Base-by-base conservation (phyloP, 2,113 vertebrate genomes). In the Phasianus colchicus region DNA sequence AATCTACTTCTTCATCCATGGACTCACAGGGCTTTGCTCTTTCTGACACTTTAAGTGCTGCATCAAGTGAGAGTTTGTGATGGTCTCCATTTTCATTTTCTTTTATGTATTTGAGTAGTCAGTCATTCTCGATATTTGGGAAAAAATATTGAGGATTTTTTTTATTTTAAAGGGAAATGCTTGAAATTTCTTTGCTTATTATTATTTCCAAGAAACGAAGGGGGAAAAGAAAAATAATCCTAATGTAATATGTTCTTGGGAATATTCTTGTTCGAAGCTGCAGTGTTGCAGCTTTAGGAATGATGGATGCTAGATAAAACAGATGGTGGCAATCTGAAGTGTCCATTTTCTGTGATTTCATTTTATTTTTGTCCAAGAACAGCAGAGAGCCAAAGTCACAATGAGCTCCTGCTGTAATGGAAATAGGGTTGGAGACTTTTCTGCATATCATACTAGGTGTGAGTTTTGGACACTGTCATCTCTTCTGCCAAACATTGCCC, bases 351-450 rank as follows among this genome's bases (percentile, higher is more conserved):
- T 93, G 43, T 88, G 69, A 86, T 24, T 67, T 70, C 8, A 70
- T 94, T 94, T 89, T 65, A 80, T 77, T 88, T 85, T 86, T 65
- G 64, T 48, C n/a, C 4, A 2, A 10, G 10, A 87, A 42, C 6
- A 81, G 54, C 32, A 61, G 40, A 90, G 30, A 90, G 55, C 21
- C 75, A 88, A 54, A 89, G 50, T 74, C 45, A 42, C 61, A 78
- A 60, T 66, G 42, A 95, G 3, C 11, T 83, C 45, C 29, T 55
- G 32, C 29, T 83, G n/a, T 95, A 93, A 75, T 54, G 43, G 73
- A 43, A 25, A 10, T 4, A 34, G 61, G 38, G 27, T 55, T 61
- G n/a, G 25, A 70, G 32, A 64, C 38, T n/a, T 91, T 52, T 42
- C 81, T 65, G 52, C 64, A 73, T 29, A 58, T n/a, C 22, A 11